phyloP scores from a whole-genome alignment of 35 echinoderm and acorn worm genomes.

The Chiridota heheva region DNA sequence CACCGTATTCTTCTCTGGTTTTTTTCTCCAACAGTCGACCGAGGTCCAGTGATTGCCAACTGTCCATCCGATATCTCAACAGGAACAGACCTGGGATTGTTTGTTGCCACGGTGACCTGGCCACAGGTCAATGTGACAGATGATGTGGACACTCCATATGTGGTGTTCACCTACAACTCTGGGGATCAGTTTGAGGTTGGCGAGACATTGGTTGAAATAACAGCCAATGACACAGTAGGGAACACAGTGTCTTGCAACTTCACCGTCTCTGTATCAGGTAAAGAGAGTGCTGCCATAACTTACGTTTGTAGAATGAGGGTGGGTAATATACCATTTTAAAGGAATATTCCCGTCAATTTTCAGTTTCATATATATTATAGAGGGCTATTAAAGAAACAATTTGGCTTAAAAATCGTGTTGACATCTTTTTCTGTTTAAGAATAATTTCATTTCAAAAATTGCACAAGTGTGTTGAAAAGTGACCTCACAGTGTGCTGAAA shows the following conservation, averaged over 20 bases:
- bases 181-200: constrained; percentile 13
- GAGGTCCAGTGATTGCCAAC: background rate
- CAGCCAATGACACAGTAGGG: background rate
- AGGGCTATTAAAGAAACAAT: no score
- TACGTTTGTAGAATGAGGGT: no score
- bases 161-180: constrained; percentile 1
- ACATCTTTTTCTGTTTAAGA: no score
- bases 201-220: constrained; percentile 4
- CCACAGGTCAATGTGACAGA: background rate
- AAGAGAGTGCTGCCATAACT: no score
- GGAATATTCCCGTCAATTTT: no score
- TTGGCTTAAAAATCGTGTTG: no score
- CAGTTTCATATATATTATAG: no score
- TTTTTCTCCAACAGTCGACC: background rate
- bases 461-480: no score
- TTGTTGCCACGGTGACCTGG: background rate
- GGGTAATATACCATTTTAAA: no score
- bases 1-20: no score
- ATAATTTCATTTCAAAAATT: no score
- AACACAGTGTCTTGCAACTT: background rate
- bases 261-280: constrained; percentile 31
- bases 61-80: background rate
- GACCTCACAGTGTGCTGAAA: no score
- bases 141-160: background rate
- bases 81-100: background rate